Percentiles rank a stretch among this genome's conserved stretches.
Evolutionary conservation across 2,797 vertebrate species (phyloP).

Genomic region (Melanogrammus aeglefinus): DNA sequence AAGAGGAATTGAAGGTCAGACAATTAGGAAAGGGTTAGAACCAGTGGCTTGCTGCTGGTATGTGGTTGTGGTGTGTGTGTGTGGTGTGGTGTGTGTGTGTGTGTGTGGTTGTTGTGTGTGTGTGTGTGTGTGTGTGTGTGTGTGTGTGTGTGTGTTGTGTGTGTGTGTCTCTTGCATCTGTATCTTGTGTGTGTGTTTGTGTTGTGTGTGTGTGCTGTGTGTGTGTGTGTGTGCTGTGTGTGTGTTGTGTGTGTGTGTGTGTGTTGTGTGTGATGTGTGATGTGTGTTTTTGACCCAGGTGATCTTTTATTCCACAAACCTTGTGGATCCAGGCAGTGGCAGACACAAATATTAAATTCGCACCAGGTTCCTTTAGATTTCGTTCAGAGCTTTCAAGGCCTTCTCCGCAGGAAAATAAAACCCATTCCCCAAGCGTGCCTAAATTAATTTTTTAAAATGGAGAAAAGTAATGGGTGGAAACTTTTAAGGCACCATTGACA

Average conservation of each 20-base stretch:
- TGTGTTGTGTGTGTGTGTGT: constrained; percentile 12
- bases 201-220: constrained; percentile 14
- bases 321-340: constrained; percentile 2
- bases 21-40: too few species aligned
- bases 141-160: too few species aligned
- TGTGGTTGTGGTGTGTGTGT: too few species aligned
- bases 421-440: neutral
- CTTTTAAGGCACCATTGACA: too few species aligned
- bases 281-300: neutral
- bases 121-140: too few species aligned
- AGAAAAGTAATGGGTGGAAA: neutral
- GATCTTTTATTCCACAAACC: neutral
- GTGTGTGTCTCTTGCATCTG: too few species aligned
- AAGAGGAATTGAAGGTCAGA: too few species aligned
- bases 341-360: neutral
- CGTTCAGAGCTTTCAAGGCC: neutral
- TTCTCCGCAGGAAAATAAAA: neutral
- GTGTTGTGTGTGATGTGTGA: constrained; percentile 10
- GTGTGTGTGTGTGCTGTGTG: constrained; percentile 9
- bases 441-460: neutral
- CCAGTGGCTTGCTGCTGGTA: too few species aligned
- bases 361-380: neutral
- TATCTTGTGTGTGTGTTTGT: too few species aligned
- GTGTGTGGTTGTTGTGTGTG: constrained; percentile 6
- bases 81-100: too few species aligned